Percentiles rank a stretch among this genome's conserved stretches.
phyloP scores from a whole-genome alignment of 92 coral and sea anemone genomes.

The Phymanthus crucifer region DNA sequence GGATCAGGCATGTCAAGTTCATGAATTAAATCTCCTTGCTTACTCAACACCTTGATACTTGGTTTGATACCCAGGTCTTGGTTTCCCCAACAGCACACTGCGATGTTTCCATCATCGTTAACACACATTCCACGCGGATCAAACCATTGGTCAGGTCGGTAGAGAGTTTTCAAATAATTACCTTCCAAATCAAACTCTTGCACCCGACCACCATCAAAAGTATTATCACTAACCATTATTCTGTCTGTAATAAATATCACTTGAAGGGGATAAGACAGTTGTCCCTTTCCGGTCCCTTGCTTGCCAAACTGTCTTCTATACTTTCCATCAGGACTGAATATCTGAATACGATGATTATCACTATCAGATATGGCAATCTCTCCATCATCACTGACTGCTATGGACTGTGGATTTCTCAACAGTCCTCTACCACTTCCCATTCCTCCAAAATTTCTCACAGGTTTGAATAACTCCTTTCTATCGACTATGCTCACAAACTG shows the following conservation, averaged over 20 bases:
- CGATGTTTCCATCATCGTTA: no score
- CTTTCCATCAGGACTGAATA: no score
- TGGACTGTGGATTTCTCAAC: no score
- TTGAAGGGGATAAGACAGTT: neutral
- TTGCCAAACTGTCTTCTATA: slow-evolving; percentile 10
- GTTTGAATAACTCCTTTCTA: no score
- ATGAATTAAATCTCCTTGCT: neutral
- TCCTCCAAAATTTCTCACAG: no score
- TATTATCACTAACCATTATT: no score
- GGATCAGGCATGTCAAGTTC: neutral
- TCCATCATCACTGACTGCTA: neutral
- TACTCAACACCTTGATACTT: neutral
- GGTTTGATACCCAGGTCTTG: no score
- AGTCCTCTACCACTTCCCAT: neutral
- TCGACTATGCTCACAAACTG: no score
- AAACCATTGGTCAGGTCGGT: neutral
- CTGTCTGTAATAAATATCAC: neutral
- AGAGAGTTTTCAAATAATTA: neutral
- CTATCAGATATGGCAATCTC: no score
- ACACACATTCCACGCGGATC: no score
- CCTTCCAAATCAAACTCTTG: neutral
- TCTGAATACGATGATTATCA: no score
- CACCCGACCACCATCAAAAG: no score
- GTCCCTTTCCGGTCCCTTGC: neutral
- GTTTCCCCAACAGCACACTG: neutral